Evolutionary conservation across 2,888 invertebrate genomes (phyloP).

Genomic region (Phoenoteleia sp.): DNA sequence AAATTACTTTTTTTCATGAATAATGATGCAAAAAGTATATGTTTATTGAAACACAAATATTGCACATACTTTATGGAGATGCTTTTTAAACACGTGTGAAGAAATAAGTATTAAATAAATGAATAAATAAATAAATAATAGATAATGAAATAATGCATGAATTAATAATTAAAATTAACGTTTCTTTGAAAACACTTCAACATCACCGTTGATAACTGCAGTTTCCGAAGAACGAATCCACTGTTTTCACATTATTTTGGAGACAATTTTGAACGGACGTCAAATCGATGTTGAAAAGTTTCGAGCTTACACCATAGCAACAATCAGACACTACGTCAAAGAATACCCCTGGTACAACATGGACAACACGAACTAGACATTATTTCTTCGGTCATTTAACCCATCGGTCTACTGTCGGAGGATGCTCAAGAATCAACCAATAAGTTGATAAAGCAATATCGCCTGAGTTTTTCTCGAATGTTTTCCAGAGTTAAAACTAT

Average conservation of each 20-base stretch:
- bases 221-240: constrained; percentile 48
- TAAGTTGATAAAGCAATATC: constrained; percentile 3
- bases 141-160: background rate
- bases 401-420: background rate
- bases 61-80: background rate
- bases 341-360: too few species aligned
- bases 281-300: constrained; percentile 2
- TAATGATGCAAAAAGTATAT: too few species aligned
- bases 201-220: constrained; percentile 39
- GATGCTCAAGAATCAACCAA: constrained; percentile 5
- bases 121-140: background rate
- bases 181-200: constrained; percentile 53
- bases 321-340: too few species aligned
- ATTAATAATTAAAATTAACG: constrained; percentile 9
- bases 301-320: background rate
- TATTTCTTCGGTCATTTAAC: background rate
- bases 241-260: constrained; percentile 56
- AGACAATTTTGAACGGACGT: background rate
- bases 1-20: too few species aligned
- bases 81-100: background rate
- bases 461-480: constrained; percentile 1
- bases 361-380: background rate
- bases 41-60: too few species aligned
- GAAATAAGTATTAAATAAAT: background rate
- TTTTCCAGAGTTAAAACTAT: constrained; percentile 17